Evolutionary conservation across 2,888 invertebrate species (phyloP), one percentile per base, ranked within the genome.

Genomic region (Eupithecia inturbata): DNA sequence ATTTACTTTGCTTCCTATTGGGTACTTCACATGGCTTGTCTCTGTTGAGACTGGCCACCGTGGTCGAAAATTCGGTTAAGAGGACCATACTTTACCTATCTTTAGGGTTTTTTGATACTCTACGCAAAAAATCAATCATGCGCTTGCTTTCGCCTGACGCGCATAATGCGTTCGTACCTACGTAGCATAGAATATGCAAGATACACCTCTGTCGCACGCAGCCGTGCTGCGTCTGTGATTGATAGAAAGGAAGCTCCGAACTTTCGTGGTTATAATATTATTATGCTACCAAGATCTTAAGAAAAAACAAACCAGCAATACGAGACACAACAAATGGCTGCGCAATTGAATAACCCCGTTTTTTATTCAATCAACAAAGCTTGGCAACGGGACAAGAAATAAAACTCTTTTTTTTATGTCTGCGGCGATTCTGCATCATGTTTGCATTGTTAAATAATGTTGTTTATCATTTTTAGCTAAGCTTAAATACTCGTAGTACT

Each of bases 331-430:
- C 85, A 87, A 89, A 87, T 81, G 83, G 84, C 91, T 89, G 88
- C 91, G 91, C 89, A 91, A 88, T 92, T 88, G 87, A 81, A 81
- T 85, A 87, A 78, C 85, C 82, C 83, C 75, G 84, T 87, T 91
- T 92, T 91, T 91, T 90, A 88, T 89, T 88, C 85, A 88, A 89
- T 87, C 82, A 82, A 81, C 83, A 76, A 85, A 86, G 76, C 83
- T 93, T 93, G 93, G 93, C 93, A 92, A 87, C 81, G 83, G 83
- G 83, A 89, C 93, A 93, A 92, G 89, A 89, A 87, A 87, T n/a
- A n/a, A n/a, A n/a, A n/a, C n/a, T 87, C 82, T 85, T 86, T 86
- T 90, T 90, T 89, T 87, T 84, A 82, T 82, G 82, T 85, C 83
- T 77, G 77, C 79, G 76, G 72, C 74, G 72, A 57, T 71, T 73